These are phyloP conservation scores for Pinctada fucata DNA, from an alignment of 2,888 invertebrate genomes.

Conservation along the genomic window DNA sequence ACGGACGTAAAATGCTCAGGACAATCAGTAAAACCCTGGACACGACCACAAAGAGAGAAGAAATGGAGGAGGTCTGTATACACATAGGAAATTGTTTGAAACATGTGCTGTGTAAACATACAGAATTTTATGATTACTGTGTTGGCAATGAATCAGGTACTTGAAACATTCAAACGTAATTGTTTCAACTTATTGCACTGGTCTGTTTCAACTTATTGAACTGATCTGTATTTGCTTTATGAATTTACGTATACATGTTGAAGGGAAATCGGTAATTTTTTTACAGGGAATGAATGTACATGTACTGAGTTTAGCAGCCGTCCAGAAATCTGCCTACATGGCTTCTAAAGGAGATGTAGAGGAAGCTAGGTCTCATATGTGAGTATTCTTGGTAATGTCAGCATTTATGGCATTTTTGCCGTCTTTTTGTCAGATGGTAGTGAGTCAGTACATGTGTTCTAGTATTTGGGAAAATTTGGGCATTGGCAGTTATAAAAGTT, in stretches of 20 bases:
- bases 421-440: too few relatives aligned
- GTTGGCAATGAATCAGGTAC: neutral
- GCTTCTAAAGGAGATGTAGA: slow-evolving; percentile 54
- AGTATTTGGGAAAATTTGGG: too few relatives aligned
- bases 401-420: neutral
- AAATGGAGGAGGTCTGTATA: slow-evolving; percentile 67
- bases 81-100: neutral
- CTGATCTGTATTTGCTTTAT: neutral
- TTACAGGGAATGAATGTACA: slow-evolving; percentile 66
- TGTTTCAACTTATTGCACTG: neutral
- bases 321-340: slow-evolving; percentile 60
- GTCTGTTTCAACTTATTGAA: neutral
- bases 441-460: too few relatives aligned
- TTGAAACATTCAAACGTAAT: neutral
- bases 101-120: neutral
- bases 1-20: slow-evolving; percentile 65
- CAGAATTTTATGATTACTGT: too few relatives aligned
- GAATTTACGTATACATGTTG: too few relatives aligned
- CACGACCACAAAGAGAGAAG: slow-evolving; percentile 56
- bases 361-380: slow-evolving; percentile 62
- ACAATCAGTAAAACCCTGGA: slow-evolving; percentile 59
- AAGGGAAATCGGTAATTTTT: neutral
- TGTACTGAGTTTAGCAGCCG: slow-evolving; percentile 63
- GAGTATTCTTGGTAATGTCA: slow-evolving; percentile 37
- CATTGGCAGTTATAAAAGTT: too few relatives aligned